Evolutionary conservation across 2,888 invertebrate species (phyloP), one percentile per base, ranked within the genome.

Genomic region (Beris morrisii): DNA sequence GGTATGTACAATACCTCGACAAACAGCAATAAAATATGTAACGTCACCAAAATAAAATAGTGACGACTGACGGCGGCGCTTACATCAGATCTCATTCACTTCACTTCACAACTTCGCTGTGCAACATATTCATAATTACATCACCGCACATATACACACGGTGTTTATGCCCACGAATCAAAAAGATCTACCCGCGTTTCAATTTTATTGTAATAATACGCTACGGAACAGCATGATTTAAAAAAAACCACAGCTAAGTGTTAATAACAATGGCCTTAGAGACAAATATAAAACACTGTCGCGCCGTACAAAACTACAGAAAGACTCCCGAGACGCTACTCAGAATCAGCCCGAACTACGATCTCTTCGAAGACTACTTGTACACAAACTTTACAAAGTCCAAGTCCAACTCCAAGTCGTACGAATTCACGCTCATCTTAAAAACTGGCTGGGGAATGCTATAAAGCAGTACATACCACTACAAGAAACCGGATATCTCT

Each of bases 271-370:
- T 38, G 38, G 9, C 38, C 9, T 7, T 9, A 38, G 38, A 38
- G 9, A 3, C 9, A 38, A 38, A 7, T 9, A 38, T 7, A 38
- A 38, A 38, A 38, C 9, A 38, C 38, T 38, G 38, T 9, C 38
- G 7, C 38, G 38, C 38, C 9, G 38, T 38, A 38, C 38, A 9
- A 38, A 38, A 38, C 38, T 38, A 38, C 38, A 38, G 38, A 38
- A 38, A 32, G 52, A 43, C 61, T 61, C 61, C 61, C 61, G 61
- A 50, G 61, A 61, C 52, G 50, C 61, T 61, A 43, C 46, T 58
- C 45, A 44, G 54, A n/a, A 31, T 38, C 38, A 15, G 56, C 43
- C 7, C 56, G 54, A 43, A 56, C 32, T 45, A 30, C 57, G 45
- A 58, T 58, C 57, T 58, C 57, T 28, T 58, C 57, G 46, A 58